Evolutionary conservation across 2,888 invertebrate species (phyloP).

Genomic region (Anoncus sp.): DNA sequence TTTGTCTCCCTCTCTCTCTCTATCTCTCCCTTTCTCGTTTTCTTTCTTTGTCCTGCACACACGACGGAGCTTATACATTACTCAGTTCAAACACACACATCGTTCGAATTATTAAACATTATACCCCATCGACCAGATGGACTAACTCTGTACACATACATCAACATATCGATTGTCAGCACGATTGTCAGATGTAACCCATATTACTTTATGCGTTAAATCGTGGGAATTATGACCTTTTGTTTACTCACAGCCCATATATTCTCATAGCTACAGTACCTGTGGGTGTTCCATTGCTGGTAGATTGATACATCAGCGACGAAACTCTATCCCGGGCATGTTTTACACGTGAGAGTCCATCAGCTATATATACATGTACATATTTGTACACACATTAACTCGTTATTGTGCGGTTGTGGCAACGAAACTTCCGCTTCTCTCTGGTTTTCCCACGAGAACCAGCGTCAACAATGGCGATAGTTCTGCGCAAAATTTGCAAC

Average conservation of each 20-base stretch:
- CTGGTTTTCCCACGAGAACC: conserved; percentile 26
- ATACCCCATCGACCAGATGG: conserved; percentile 35
- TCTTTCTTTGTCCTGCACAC: background rate
- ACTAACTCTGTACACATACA: conserved; percentile 16
- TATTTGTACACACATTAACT: conserved; percentile 23
- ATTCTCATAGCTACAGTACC: conserved; percentile 4
- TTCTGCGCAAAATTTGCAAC: conserved; percentile 41
- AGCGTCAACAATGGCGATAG: conserved; percentile 23
- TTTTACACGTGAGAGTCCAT: conserved; percentile 15
- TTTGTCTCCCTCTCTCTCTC: background rate
- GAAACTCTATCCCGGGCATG: conserved; percentile 38
- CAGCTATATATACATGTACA: background rate
- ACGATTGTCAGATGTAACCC: background rate
- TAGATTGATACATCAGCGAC: conserved; percentile 52
- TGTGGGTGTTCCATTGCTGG: background rate
- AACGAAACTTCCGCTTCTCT: conserved; percentile 56
- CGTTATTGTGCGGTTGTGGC: conserved; percentile 51
- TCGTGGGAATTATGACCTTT: conserved; percentile 23
- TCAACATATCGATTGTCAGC: background rate
- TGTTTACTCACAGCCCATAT: conserved; percentile 13
- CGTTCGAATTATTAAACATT: conserved; percentile 34
- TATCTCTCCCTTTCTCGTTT: background rate
- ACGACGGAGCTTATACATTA: conserved; percentile 26
- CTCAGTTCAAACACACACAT: conserved; percentile 28
- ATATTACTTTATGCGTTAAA: background rate